A percentile compares a stretch with the other conserved stretches of the same genome.
phyloP scores from a whole-genome alignment of 2,888 invertebrate genomes.

The Acanthosoma haemorrhoidale region DNA sequence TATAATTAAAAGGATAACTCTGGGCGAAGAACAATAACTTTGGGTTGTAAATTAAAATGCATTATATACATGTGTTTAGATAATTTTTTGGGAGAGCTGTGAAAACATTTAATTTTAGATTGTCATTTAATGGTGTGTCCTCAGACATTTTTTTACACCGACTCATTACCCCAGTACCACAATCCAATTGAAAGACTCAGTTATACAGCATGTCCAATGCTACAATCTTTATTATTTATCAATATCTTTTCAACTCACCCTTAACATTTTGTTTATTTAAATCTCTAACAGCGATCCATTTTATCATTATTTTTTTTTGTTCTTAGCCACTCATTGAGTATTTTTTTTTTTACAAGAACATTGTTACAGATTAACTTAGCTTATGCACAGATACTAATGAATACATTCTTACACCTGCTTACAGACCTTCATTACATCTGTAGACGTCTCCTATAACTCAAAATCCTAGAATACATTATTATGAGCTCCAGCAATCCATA shows the following conservation, averaged over 20 bases:
- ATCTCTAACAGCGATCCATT: not conserved
- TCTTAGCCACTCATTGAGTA: constrained; percentile 12
- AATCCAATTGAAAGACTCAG: constrained; percentile 21
- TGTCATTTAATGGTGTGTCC: constrained; percentile 26
- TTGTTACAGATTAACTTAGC: constrained; percentile 9
- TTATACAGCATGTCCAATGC: not conserved
- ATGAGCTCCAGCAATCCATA: not conserved
- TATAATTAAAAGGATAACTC: constrained; percentile 1
- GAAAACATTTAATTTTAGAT: constrained; percentile 22
- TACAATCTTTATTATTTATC: not conserved
- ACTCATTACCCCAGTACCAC: constrained; percentile 20
- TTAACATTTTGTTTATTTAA: not conserved
- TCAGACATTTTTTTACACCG: constrained; percentile 22
- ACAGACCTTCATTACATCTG: not conserved
- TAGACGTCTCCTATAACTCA: not conserved
- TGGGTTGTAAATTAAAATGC: constrained; percentile 13
- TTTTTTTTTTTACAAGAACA: not conserved
- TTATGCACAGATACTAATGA: not conserved
- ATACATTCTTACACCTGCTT: not conserved
- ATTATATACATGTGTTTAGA: constrained; percentile 20
- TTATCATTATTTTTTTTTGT: not conserved
- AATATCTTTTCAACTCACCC: not conserved
- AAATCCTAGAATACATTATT: not conserved
- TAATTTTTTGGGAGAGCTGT: constrained; percentile 19
- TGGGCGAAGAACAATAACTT: constrained; percentile 19